Evolutionary conservation across 1,140 invertebrate genomes (phyloP).

Genomic region (Penaeus vannamei): DNA sequence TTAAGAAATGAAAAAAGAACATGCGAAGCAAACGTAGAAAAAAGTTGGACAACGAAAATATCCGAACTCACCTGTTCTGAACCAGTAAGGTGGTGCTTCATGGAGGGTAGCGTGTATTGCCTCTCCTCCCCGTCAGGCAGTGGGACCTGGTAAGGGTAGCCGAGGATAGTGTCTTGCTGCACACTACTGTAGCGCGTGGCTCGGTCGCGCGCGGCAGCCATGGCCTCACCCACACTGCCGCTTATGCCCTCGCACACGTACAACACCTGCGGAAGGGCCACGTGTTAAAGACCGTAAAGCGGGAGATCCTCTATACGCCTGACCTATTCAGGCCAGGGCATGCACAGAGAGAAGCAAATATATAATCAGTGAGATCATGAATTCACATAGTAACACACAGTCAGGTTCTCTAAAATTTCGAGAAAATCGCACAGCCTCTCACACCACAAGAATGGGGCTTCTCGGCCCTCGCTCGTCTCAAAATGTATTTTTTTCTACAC

Average conservation of each 20-base stretch:
- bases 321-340: too few species aligned
- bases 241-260: conserved; percentile 56
- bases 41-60: neutral
- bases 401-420: too few species aligned
- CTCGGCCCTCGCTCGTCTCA: too few species aligned
- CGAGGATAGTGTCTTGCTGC: conserved; percentile 49
- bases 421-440: too few species aligned
- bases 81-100: neutral
- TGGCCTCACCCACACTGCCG: conserved; percentile 50
- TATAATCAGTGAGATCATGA: too few species aligned
- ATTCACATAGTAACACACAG: too few species aligned
- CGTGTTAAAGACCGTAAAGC: neutral
- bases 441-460: too few species aligned
- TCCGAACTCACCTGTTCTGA: conserved; percentile 34
- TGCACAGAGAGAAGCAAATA: too few species aligned
- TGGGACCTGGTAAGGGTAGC: conserved; percentile 48
- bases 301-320: too few species aligned
- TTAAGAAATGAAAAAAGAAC: neutral
- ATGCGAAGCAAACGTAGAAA: neutral
- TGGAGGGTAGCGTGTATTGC: conserved; percentile 22
- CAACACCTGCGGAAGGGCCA: conserved; percentile 32
- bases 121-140: conserved; percentile 56
- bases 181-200: conserved; percentile 51
- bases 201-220: conserved; percentile 55
- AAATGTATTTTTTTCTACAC: too few species aligned